Base-by-base conservation (phyloP, 2,888 invertebrate genomes). In the Alloplasta piceator region DNA sequence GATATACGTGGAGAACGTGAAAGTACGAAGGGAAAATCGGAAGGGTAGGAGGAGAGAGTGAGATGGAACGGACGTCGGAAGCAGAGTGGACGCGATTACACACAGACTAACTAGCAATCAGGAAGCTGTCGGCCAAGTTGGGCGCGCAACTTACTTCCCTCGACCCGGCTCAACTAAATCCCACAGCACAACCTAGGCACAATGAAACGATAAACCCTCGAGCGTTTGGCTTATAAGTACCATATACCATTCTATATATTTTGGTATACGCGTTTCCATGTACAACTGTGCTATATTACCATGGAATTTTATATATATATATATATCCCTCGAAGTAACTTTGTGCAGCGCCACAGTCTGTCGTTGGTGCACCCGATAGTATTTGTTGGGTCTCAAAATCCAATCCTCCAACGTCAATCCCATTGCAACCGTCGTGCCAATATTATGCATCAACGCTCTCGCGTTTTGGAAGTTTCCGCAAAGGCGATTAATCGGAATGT, bases 101-200 rank as follows among this genome's bases (percentile, higher is more conserved):
- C 84, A 85, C 82, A 83, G 86, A 86, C 87, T 89, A 87, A 89
- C 88, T 88, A 86, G 89, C 88, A 88, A 89, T 89, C 89, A 89
- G 87, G 87, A 88, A 89, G 88, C 87, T 89, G 88, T 88, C 87
- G 87, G 85, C 86, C 83, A 88, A 89, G 87, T 89, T 89, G 85
- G 84, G 85, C 84, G 72, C 82, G 86, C 84, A 85, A 85, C 86
- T 87, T 87, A 87, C 87, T 87, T 86, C 80, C 70, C 83, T 82
- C 80, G 82, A 78, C 82, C 78, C 61, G 78, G 81, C 81, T 79
- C 80, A 82, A 80, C 78, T 80, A 83, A 84, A 84, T 84, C 80
- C 84, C 73, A 58, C 68, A 76, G 80, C 78, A 78, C 78, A 82
- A 81, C 73, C 78, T 73, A 71, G 66, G 83, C 67, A 83, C 83